Conservation (phyloP, 2,888 invertebrate species). For the Trachelus troglodyta region DNA sequence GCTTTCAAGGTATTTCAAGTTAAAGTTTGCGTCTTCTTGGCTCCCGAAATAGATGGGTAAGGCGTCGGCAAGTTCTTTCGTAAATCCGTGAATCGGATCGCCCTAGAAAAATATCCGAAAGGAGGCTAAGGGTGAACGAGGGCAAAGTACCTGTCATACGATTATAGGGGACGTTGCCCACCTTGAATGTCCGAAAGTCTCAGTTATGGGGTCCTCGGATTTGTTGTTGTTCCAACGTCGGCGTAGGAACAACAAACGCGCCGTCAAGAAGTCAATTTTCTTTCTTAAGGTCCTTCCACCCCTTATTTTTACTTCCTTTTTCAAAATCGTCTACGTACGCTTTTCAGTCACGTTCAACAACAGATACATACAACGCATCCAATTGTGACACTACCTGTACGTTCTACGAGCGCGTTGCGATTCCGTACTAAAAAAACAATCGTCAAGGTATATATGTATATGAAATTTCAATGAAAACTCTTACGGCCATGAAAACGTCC, state of each 20-base stretch:
- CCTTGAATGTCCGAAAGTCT: not conserved
- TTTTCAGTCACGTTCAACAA: constrained; percentile 55
- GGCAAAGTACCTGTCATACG: constrained; percentile 31
- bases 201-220: not conserved
- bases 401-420: no score
- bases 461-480: no score
- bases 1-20: no score
- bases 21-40: not conserved
- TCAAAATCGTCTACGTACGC: constrained; percentile 51
- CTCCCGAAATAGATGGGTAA: no score
- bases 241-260: constrained; percentile 45
- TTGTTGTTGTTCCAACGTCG: constrained; percentile 48
- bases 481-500: no score
- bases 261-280: constrained; percentile 45
- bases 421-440: no score
- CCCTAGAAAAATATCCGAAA: constrained; percentile 31
- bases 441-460: no score
- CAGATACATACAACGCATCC: constrained; percentile 9
- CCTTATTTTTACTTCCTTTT: not conserved
- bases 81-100: constrained; percentile 17
- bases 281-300: constrained; percentile 22
- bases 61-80: no score
- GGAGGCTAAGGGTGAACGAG: constrained; percentile 5
- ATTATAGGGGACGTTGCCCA: constrained; percentile 17
- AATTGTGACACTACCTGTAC: no score